Evolutionary conservation across 1,140 invertebrate species (phyloP).

Genomic region (Drosophila pandora): DNA sequence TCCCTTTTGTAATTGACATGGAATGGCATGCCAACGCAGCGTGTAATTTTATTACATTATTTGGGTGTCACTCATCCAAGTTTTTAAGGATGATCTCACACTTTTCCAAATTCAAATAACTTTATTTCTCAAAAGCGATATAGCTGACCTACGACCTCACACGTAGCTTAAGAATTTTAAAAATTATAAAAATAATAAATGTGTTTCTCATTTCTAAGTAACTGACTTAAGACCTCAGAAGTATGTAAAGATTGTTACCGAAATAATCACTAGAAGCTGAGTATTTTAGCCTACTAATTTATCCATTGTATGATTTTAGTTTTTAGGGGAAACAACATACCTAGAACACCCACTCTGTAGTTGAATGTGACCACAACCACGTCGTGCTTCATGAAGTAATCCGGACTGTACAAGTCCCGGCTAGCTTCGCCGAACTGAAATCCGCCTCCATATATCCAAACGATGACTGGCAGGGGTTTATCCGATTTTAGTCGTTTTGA

Average conservation of each 20-base stretch:
- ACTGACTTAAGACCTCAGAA: no score
- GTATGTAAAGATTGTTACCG: no score
- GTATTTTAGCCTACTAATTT: no score
- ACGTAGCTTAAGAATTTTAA: no score
- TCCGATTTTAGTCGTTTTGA: slow-evolving; percentile 59
- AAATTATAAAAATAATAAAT: no score
- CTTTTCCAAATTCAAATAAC: background rate
- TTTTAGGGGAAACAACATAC: slow-evolving; percentile 25
- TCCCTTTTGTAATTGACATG: slow-evolving; percentile 5
- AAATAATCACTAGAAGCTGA: no score
- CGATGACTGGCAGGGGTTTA: slow-evolving; percentile 86
- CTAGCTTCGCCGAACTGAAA: slow-evolving; percentile 85
- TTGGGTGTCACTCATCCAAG: no score
- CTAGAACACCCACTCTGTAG: slow-evolving; percentile 87
- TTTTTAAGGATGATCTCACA: no score
- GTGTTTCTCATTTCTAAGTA: no score
- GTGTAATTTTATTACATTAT: background rate
- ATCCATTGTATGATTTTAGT: no score
- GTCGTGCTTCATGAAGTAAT: slow-evolving; percentile 86
- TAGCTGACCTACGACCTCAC: background rate
- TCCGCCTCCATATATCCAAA: slow-evolving; percentile 89
- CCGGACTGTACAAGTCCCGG: slow-evolving; percentile 85
- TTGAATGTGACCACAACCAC: slow-evolving; percentile 88
- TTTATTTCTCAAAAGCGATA: background rate
- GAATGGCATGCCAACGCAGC: background rate